phyloP scores from a whole-genome alignment of 1,140 invertebrate species.

The Zophobas morio region DNA sequence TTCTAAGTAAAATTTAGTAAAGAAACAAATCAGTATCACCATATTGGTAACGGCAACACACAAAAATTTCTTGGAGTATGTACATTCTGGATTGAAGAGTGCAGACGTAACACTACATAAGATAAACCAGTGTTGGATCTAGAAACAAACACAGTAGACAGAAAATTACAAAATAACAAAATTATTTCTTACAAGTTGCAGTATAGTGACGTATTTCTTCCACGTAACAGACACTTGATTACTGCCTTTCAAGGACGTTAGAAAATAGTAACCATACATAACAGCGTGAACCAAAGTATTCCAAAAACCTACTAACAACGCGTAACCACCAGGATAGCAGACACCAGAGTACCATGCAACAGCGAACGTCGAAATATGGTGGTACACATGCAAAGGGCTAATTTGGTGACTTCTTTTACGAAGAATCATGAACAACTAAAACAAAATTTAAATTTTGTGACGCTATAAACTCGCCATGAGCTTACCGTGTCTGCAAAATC shows the following conservation, averaged over 20 bases:
- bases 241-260: background rate
- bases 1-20: too few relatives aligned
- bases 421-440: background rate
- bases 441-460: too few relatives aligned
- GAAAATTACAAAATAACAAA: background rate
- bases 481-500: too few relatives aligned
- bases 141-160: background rate
- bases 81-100: too few relatives aligned
- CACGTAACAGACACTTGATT: background rate
- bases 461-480: too few relatives aligned
- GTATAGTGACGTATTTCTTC: constrained; percentile 1
- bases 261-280: constrained; percentile 7
- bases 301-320: background rate
- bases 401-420: background rate
- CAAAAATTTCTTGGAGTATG: too few relatives aligned
- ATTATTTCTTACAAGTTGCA: constrained; percentile 3
- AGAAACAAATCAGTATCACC: too few relatives aligned
- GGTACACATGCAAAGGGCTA: background rate
- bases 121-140: constrained; percentile 5
- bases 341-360: background rate
- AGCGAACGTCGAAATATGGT: background rate
- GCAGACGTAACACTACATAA: background rate
- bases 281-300: constrained; percentile 8
- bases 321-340: background rate
- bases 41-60: too few relatives aligned